phyloP scores from a whole-genome alignment of 2,888 invertebrate genomes.

The Epiperipatus broadwayi region DNA sequence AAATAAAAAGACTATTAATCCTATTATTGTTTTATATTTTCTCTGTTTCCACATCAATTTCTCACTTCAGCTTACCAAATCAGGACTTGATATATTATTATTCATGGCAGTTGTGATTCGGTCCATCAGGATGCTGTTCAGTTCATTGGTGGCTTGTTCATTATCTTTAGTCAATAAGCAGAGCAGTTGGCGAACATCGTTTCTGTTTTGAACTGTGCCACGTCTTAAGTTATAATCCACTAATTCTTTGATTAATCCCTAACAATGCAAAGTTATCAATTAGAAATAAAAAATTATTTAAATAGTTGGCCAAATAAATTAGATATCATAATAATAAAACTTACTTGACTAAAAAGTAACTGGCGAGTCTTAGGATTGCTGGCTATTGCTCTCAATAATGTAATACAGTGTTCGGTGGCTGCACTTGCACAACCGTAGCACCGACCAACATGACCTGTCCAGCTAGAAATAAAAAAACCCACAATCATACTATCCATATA shows the following conservation, averaged over 20 bases:
- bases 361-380: conserved; percentile 53
- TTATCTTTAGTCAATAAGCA: conserved; percentile 77
- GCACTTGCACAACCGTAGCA: conserved; percentile 49
- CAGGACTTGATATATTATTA: conserved; percentile 40
- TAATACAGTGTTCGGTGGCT: conserved; percentile 80
- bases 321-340: too few relatives aligned
- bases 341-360: conserved; percentile 53
- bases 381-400: conserved; percentile 67
- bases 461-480: too few relatives aligned
- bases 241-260: conserved; percentile 65
- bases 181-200: conserved; percentile 67
- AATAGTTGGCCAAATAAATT: too few relatives aligned
- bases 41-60: neutral
- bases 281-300: too few relatives aligned
- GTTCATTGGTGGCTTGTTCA: conserved; percentile 53
- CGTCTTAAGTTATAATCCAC: conserved; percentile 73
- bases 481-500: too few relatives aligned
- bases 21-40: neutral
- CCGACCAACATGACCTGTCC: conserved; percentile 15
- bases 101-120: conserved; percentile 43
- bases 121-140: conserved; percentile 59
- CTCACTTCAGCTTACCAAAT: conserved; percentile 38
- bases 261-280: too few relatives aligned
- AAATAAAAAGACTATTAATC: too few relatives aligned
- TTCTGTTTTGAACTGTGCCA: conserved; percentile 49